These are phyloP conservation scores for Danio kyathit DNA, from an alignment of 2,797 vertebrate genomes.

Conservation along the genomic window DNA sequence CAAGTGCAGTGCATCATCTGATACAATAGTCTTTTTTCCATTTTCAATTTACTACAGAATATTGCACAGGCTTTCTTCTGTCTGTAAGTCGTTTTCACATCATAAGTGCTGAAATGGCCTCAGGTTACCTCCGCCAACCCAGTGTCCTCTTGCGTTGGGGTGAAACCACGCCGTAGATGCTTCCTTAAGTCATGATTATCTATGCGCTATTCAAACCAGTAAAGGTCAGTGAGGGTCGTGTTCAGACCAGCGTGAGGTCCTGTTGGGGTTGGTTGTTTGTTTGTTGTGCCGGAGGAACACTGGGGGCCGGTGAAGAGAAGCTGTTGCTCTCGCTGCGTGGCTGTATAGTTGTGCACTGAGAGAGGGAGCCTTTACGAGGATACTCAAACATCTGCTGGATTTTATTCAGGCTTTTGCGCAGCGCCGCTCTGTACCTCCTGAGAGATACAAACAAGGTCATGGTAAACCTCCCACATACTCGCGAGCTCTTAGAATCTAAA, in stretches of 20 bases:
- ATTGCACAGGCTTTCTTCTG: not conserved
- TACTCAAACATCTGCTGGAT: slow-evolving; percentile 59
- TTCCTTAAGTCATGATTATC: slow-evolving; percentile 43
- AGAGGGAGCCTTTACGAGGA: slow-evolving; percentile 53
- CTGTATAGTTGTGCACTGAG: slow-evolving; percentile 58
- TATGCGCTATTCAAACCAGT: slow-evolving; percentile 15
- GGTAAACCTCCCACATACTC: slow-evolving; percentile 43
- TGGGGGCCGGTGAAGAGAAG: slow-evolving; percentile 34
- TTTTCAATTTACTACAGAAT: not conserved
- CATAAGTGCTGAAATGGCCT: slow-evolving; percentile 10
- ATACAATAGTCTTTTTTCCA: not conserved
- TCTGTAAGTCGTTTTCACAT: not conserved
- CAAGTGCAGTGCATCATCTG: not conserved
- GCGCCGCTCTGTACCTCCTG: slow-evolving; percentile 76
- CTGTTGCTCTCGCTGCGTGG: slow-evolving; percentile 55
- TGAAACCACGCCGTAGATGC: slow-evolving; percentile 26
- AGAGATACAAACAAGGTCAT: slow-evolving; percentile 54
- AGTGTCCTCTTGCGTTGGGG: slow-evolving; percentile 10
- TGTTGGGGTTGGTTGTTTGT: slow-evolving; percentile 30
- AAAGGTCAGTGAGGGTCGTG: not conserved
- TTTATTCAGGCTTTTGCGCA: slow-evolving; percentile 64
- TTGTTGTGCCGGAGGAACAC: slow-evolving; percentile 13
- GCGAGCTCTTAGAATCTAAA: slow-evolving; percentile 13
- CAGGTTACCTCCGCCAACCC: slow-evolving; percentile 19
- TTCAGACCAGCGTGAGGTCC: slow-evolving; percentile 36